Evolutionary conservation across 2,888 invertebrate species (phyloP).

Genomic region (Hirtodrosophila histrioides): DNA sequence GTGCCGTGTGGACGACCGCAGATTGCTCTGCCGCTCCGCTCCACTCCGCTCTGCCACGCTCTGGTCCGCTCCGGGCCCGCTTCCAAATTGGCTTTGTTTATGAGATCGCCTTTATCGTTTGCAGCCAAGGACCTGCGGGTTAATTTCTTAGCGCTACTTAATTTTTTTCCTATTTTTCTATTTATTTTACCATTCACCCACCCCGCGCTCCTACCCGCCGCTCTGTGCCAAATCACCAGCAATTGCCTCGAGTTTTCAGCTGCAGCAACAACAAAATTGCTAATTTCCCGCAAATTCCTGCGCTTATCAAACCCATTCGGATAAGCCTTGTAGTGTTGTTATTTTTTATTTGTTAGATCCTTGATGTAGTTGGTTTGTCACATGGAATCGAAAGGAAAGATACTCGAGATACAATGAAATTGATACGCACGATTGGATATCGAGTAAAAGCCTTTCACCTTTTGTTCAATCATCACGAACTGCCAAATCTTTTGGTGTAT

Average conservation of each 20-base stretch:
- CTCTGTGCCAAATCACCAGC: not conserved
- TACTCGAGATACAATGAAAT: constrained; percentile 6
- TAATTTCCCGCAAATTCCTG: constrained; percentile 47
- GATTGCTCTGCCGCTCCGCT: constrained; percentile 2
- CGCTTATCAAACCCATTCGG: constrained; percentile 49
- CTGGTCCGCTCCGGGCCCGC: constrained; percentile 38
- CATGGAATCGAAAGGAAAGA: not conserved
- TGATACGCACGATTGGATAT: constrained; percentile 64
- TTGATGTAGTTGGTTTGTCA: constrained; percentile 16
- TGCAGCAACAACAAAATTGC: constrained; percentile 12
- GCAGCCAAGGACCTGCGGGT: constrained; percentile 73
- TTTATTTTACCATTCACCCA: not conserved
- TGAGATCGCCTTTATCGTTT: constrained; percentile 75
- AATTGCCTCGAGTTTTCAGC: not conserved
- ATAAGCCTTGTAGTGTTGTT: constrained; percentile 16
- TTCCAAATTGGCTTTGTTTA: constrained; percentile 79
- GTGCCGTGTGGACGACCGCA: constrained; percentile 52
- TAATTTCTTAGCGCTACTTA: constrained; percentile 81
- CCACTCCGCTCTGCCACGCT: too few relatives aligned
- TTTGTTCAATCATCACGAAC: constrained; percentile 44
- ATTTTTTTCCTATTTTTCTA: constrained; percentile 35
- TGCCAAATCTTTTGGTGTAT: constrained; percentile 14
- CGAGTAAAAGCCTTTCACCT: constrained; percentile 56
- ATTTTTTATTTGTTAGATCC: not conserved
- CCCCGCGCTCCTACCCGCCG: too few relatives aligned